phyloP scores from a whole-genome alignment of 92 coral and sea anemone genomes.

The Hydrozoanthus gracilis region DNA sequence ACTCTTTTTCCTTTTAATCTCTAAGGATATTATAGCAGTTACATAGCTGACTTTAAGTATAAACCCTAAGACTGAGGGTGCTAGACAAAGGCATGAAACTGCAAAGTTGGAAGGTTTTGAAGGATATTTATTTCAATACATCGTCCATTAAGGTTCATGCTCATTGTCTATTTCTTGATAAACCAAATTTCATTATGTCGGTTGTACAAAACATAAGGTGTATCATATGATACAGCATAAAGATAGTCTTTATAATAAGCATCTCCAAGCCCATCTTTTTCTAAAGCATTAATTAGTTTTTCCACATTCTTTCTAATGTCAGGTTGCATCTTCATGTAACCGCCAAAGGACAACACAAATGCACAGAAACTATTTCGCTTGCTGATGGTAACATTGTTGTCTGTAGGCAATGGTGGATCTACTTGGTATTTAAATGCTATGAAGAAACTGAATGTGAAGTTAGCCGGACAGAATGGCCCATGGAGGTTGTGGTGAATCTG shows the following conservation, averaged over 20 bases:
- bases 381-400: constrained; percentile 61
- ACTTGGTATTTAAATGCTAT: constrained; percentile 74
- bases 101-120: no score
- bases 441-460: constrained; percentile 84
- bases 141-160: no score
- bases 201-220: constrained; percentile 67
- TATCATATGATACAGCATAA: constrained; percentile 78
- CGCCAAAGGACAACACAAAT: constrained; percentile 67
- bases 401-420: constrained; percentile 69
- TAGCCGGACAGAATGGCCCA: constrained; percentile 82
- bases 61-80: no score
- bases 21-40: no score
- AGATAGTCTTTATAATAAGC: constrained; percentile 66
- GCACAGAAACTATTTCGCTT: constrained; percentile 64
- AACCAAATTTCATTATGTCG: constrained; percentile 91
- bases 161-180: constrained; percentile 53
- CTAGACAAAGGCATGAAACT: no score
- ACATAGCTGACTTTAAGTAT: no score
- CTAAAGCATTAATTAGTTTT: constrained; percentile 62
- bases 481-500: constrained; percentile 70
- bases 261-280: constrained; percentile 74
- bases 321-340: constrained; percentile 56
- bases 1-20: no score
- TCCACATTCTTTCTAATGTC: constrained; percentile 55
- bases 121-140: no score